These are phyloP conservation scores for Neotragus pygmaeus DNA, from an alignment of 2,113 vertebrate species.

Conservation along the genomic window DNA sequence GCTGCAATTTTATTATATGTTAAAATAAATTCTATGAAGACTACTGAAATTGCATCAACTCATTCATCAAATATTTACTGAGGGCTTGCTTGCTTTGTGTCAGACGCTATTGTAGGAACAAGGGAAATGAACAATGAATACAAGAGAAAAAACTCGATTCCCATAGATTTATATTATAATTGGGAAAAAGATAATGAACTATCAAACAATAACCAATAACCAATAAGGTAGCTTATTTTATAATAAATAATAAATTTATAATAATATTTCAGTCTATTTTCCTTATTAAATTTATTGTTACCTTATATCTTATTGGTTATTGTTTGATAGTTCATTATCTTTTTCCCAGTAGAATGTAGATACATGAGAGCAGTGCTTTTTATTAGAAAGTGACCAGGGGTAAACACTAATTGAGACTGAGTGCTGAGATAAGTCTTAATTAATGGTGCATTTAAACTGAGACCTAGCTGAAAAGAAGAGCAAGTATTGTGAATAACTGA, in stretches of 20 bases:
- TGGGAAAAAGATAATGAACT: background rate
- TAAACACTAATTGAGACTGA: background rate
- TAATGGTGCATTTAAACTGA: background rate
- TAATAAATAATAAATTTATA: background rate
- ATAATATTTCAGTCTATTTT: background rate
- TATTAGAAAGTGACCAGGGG: background rate
- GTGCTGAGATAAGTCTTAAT: background rate
- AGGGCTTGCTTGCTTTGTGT: background rate
- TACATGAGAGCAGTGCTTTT: background rate
- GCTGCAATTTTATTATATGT: background rate
- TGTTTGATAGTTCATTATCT: background rate
- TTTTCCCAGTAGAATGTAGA: background rate
- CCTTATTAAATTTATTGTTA: background rate
- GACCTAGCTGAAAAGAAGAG: background rate
- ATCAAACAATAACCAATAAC: background rate
- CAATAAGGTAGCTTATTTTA: background rate
- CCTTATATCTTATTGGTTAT: background rate
- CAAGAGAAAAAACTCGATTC: background rate
- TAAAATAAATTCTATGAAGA: background rate
- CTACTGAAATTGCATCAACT: background rate
- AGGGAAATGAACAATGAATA: background rate
- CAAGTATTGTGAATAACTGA: background rate
- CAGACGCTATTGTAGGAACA: background rate
- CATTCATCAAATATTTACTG: background rate
- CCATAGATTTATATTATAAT: background rate